Percentiles rank a stretch among this genome's conserved stretches.
These are phyloP conservation scores for Lutjanus campechanus DNA, from an alignment of 2,797 vertebrate species.

Conservation along the genomic window DNA sequence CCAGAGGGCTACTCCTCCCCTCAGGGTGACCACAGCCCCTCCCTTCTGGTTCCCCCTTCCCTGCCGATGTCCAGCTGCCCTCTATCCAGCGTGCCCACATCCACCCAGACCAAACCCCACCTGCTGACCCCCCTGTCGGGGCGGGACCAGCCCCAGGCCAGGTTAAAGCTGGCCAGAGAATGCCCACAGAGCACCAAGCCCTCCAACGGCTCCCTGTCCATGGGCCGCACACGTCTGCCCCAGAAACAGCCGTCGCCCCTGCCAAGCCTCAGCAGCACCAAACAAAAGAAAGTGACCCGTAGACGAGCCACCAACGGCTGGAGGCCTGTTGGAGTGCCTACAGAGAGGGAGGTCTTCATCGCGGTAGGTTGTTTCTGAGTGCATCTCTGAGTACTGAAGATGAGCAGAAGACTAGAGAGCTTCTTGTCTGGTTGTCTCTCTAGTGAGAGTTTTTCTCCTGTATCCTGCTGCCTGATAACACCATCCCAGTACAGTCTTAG, in stretches of 20 bases:
- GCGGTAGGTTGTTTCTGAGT: constrained; percentile 87
- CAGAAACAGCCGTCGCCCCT: constrained; percentile 85
- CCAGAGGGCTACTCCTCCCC: constrained; percentile 90
- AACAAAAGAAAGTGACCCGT: constrained; percentile 90
- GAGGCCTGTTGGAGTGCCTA: constrained; percentile 93
- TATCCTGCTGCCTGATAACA: constrained; percentile 27
- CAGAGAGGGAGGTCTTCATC: constrained; percentile 95
- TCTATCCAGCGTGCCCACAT: constrained; percentile 91
- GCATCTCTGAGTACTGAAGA: constrained; percentile 14
- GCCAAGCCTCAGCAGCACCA: constrained; percentile 86
- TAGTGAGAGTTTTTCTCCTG: constrained; percentile 8
- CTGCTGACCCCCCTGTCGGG: constrained; percentile 92
- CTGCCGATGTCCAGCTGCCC: constrained; percentile 94
- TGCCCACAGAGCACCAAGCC: constrained; percentile 92
- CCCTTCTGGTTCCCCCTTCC: constrained; percentile 90
- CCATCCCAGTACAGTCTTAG: too few species aligned
- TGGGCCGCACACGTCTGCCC: constrained; percentile 85
- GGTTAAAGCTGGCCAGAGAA: constrained; percentile 87
- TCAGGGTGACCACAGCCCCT: constrained; percentile 92
- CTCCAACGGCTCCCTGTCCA: constrained; percentile 89
- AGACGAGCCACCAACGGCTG: constrained; percentile 95
- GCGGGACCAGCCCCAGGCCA: constrained; percentile 84
- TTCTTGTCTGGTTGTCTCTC: not conserved
- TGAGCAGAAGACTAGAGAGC: constrained; percentile 22
- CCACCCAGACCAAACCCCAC: constrained; percentile 91